Evolutionary conservation across 37 sponge, comb jelly and placozoan genomes (phyloP).

Genomic region (Crambe crambe): DNA sequence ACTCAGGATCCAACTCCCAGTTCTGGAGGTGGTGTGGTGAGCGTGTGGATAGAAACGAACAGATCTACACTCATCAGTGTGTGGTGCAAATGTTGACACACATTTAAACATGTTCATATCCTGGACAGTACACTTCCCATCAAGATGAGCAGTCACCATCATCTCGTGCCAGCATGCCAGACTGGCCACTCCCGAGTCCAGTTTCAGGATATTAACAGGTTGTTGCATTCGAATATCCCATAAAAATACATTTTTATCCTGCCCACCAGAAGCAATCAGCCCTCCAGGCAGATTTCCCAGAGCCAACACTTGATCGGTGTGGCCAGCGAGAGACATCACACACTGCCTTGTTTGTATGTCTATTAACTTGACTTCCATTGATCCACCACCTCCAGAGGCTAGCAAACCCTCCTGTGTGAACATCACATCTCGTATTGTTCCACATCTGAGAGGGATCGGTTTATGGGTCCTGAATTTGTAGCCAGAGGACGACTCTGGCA

Average conservation of each 20-base stretch:
- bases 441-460: slow-evolving; percentile 18
- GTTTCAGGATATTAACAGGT: slow-evolving; percentile 10
- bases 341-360: slow-evolving; percentile 31
- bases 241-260: slow-evolving; percentile 60
- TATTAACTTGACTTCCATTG: slow-evolving; percentile 42
- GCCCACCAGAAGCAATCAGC: slow-evolving; percentile 60
- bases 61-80: slow-evolving; percentile 68
- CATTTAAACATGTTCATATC: slow-evolving; percentile 11
- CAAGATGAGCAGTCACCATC: slow-evolving; percentile 34
- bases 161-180: background rate
- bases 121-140: slow-evolving; percentile 55
- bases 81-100: slow-evolving; percentile 17
- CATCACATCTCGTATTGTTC: slow-evolving; percentile 80
- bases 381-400: slow-evolving; percentile 77
- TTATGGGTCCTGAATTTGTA: background rate
- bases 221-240: slow-evolving; percentile 63
- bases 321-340: slow-evolving; percentile 42
- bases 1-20: slow-evolving; percentile 57
- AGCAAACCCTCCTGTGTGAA: slow-evolving; percentile 63
- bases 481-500: background rate
- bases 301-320: slow-evolving; percentile 63
- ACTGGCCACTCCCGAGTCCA: slow-evolving; percentile 26
- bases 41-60: slow-evolving; percentile 59
- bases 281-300: slow-evolving; percentile 17
- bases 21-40: background rate